These are phyloP conservation scores for Probosciger aterrimus DNA, from an alignment of 2,113 vertebrate genomes.

Conservation along the genomic window DNA sequence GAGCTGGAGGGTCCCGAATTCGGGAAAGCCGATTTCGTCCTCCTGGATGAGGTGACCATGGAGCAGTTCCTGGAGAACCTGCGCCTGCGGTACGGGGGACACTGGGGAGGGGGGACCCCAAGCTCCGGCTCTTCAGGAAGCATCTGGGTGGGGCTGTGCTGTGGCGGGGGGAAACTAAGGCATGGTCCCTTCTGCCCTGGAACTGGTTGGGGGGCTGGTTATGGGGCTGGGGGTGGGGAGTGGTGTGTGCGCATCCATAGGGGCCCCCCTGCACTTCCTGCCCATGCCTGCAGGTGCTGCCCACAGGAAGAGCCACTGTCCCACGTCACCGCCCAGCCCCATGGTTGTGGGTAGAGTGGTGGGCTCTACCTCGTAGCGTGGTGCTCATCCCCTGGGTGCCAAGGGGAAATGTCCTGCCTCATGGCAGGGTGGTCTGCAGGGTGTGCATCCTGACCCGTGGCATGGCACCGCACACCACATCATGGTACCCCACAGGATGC, in stretches of 20 bases:
- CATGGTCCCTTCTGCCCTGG: neutral
- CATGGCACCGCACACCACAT: neutral
- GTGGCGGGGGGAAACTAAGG: neutral
- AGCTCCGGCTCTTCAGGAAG: accelerated
- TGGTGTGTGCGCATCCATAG: neutral
- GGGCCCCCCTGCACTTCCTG: neutral
- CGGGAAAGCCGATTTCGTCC: slow-evolving; percentile 90
- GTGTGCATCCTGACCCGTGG: neutral
- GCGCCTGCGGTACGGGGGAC: slow-evolving; percentile 78
- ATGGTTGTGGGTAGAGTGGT: neutral
- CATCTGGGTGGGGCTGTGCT: neutral
- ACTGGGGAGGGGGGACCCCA: accelerated
- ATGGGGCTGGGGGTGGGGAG: neutral
- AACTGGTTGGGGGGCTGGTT: neutral
- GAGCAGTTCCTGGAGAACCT: slow-evolving; percentile 92
- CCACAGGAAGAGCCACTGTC: neutral
- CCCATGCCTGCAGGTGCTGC: neutral
- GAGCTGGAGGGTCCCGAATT: slow-evolving; percentile 86
- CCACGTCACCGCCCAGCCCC: neutral
- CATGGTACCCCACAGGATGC: too few species aligned
- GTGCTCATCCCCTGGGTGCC: neutral
- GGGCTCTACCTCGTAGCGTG: neutral
- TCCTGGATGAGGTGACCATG: slow-evolving; percentile 91
- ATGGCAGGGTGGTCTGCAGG: neutral
- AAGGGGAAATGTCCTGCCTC: neutral